phyloP scores from a whole-genome alignment of 35 echinoderm and acorn worm genomes.

The Apostichopus japonicus region DNA sequence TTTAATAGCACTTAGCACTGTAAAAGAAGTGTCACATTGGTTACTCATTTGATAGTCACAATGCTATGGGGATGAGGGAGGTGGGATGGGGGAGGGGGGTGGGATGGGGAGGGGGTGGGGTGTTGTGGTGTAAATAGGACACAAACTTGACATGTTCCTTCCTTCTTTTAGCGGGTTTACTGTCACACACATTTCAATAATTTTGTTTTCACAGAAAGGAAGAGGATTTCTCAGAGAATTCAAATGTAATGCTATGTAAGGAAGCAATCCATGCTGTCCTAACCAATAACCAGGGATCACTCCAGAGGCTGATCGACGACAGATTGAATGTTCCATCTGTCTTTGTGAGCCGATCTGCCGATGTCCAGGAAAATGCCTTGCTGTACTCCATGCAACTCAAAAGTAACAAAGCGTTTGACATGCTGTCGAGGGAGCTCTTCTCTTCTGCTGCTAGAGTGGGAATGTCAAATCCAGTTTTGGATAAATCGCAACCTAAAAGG shows the following conservation, averaged over 20 bases:
- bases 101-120: neutral
- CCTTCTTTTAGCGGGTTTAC: neutral
- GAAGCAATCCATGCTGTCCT: constrained; percentile 85
- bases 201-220: constrained; percentile 63
- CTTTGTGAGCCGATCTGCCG: constrained; percentile 31
- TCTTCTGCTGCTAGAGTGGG: neutral
- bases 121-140: neutral
- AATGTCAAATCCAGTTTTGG: constrained; percentile 1
- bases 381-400: constrained; percentile 53
- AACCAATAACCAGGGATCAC: constrained; percentile 76
- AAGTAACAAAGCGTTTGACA: constrained; percentile 50
- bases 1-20: too few species aligned
- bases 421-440: constrained; percentile 29
- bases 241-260: constrained; percentile 77
- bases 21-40: too few species aligned
- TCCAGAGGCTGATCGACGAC: constrained; percentile 57
- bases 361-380: constrained; percentile 60
- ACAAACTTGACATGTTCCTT: too few species aligned
- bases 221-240: constrained; percentile 75
- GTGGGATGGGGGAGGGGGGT: too few species aligned
- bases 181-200: neutral
- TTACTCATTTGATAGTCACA: too few species aligned
- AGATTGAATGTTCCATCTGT: constrained; percentile 28
- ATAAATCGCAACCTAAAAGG: constrained; percentile 49
- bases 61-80: too few species aligned